phyloP scores from a whole-genome alignment of 2,888 invertebrate genomes.

The Drosophila birchii region DNA sequence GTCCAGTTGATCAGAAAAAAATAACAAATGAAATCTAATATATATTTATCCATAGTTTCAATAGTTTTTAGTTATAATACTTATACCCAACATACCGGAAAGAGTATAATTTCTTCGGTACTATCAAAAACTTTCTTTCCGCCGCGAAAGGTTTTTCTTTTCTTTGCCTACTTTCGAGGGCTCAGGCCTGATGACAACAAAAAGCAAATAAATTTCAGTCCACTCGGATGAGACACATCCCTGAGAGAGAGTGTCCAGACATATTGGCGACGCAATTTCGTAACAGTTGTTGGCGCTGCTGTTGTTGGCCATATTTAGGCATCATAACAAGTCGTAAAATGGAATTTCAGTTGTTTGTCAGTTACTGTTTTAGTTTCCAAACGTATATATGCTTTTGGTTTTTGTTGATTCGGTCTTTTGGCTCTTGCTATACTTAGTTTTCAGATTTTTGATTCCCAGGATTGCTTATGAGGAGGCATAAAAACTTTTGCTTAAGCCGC shows the following conservation, averaged over 20 bases:
- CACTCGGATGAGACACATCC: slow-evolving; percentile 37
- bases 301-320: slow-evolving; percentile 57
- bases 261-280: slow-evolving; percentile 70
- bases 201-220: slow-evolving; percentile 43
- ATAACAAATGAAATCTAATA: background rate
- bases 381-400: slow-evolving; percentile 4
- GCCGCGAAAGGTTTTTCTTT: slow-evolving; percentile 21
- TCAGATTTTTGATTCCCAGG: slow-evolving; percentile 65
- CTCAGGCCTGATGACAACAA: slow-evolving; percentile 29
- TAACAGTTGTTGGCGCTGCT: slow-evolving; percentile 21
- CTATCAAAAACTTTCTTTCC: background rate
- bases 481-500: slow-evolving; percentile 63
- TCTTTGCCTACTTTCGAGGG: slow-evolving; percentile 51
- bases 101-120: slow-evolving; percentile 34
- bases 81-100: background rate
- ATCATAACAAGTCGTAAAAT: slow-evolving; percentile 66
- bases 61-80: background rate
- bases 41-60: background rate
- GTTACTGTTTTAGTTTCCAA: slow-evolving; percentile 27
- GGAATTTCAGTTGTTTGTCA: slow-evolving; percentile 55
- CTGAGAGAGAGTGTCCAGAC: slow-evolving; percentile 67
- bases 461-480: slow-evolving; percentile 44
- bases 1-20: background rate
- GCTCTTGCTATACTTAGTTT: slow-evolving; percentile 51
- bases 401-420: slow-evolving; percentile 47